Base-by-base conservation (phyloP, 2,113 vertebrate genomes). In the Zosterops borbonicus region DNA sequence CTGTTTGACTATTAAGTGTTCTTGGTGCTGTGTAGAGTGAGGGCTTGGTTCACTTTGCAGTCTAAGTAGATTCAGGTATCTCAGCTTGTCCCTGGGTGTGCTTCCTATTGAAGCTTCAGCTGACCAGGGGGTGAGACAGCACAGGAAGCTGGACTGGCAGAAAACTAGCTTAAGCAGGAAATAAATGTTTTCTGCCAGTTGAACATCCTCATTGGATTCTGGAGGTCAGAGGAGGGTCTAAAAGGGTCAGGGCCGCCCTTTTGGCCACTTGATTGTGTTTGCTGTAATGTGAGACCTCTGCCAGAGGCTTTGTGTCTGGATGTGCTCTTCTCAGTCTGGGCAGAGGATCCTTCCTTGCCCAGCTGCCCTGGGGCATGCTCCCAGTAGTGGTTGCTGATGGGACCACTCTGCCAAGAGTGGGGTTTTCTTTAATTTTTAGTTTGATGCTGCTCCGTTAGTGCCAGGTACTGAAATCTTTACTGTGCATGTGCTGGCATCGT, bases 401-500 rank as follows among this genome's bases (percentile, higher is more conserved):
- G 50, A 25, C 60, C 47, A 22, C 50, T 28, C 49, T 1, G 9
- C 55, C 67, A 70, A 62, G 24, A 17, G 3, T 10, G 28, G 9
- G 5, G 14, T 73, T 91, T 76, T 29, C 15, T 73, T 42, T 68
- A 23, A 9, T 8, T 47, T 16, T 41, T 60, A 33, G 24, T 80
- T 71, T 75, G 56, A 31, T 6, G 25, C 25, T 37, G 18, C n/a
- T 81, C 19, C 18, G 8, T 15, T 60, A n/a, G 47, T 39, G 29
- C 24, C 69, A 59, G 25, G 21, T 35, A 28, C n/a, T 59, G 14
- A 79, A 49, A 39, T 41, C 21, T 9, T 27, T 49, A 41, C 24
- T 8, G 15, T 64, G 31, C 27, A 0, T 0, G 9, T 62, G 4
- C 44, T 22, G 14, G 14, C 14, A 6, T 73, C 0, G 0, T 55